These are phyloP conservation scores for Diploscapter pachys DNA, from an alignment of 1,140 invertebrate genomes.

Conservation along the genomic window DNA sequence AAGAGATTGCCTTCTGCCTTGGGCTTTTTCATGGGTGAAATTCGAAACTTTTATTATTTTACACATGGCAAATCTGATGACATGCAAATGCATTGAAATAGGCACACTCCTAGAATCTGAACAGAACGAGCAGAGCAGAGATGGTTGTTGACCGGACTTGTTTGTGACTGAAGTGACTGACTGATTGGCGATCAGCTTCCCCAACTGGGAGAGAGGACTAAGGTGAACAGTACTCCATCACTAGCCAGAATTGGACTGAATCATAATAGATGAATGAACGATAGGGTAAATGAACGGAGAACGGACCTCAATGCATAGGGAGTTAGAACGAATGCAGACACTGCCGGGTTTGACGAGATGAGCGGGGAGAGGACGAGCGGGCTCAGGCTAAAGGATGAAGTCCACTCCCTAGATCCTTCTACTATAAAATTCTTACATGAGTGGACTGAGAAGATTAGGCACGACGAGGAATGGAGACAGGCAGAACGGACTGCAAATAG, in stretches of 20 bases:
- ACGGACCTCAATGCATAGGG: constrained; percentile 39
- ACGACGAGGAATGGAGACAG: constrained; percentile 42
- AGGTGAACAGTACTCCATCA: constrained; percentile 19
- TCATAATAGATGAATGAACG: too few relatives aligned
- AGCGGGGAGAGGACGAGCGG: constrained; percentile 44
- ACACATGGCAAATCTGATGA: too few relatives aligned
- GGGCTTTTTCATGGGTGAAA: too few relatives aligned
- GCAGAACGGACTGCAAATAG: constrained; percentile 34
- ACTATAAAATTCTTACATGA: background rate
- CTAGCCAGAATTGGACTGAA: too few relatives aligned
- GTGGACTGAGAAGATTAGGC: constrained; percentile 38
- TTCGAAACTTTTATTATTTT: too few relatives aligned
- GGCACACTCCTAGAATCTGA: too few relatives aligned
- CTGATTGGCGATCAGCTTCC: constrained; percentile 19
- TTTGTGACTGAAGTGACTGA: too few relatives aligned
- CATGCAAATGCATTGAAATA: too few relatives aligned
- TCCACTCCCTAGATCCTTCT: background rate
- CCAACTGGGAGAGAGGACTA: constrained; percentile 30
- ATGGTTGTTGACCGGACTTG: too few relatives aligned
- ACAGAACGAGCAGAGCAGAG: too few relatives aligned
- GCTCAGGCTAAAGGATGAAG: constrained; percentile 37
- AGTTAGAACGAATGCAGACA: constrained; percentile 37
- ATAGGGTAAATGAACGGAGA: constrained; percentile 13
- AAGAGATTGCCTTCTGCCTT: too few relatives aligned
- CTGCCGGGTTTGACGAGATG: constrained; percentile 33